Base-by-base conservation (phyloP, 2,113 vertebrate species). In the Myiozetetes cayanensis region DNA sequence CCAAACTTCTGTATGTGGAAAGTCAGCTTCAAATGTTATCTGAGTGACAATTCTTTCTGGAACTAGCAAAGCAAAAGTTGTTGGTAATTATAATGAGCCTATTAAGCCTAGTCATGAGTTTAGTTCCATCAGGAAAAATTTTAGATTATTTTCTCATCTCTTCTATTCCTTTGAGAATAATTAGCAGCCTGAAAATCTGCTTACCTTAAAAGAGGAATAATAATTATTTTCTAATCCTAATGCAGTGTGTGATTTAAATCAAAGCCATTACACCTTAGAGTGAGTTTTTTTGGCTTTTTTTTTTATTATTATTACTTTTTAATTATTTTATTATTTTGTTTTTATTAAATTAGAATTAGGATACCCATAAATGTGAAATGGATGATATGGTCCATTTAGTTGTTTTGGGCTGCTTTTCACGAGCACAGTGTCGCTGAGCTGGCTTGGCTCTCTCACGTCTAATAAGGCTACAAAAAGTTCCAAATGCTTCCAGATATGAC, bases 21-120 rank as follows among this genome's bases (percentile, higher is more conserved):
- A 85, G 23, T 12, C 53, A 44, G 35, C n/a, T 82, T 70, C 47
- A 82, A 68, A 41, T 31, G 25, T 68, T 89, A 20, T 37, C 71
- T 22, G 41, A 6, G 71, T n/a, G 86, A 49, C 63, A 86, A 35
- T 88, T 93, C 82, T 92, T 93, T n/a, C 71, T 76, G 78, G 67
- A 91, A 70, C 53, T 44, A 70, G 53, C 1, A 10, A 94, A 85
- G 78, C 75, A 85, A 50, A 94, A 90, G 85, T 90, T 94, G 90
- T 58, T 92, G 85, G 37, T 88, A 65, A 94, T 93, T 83, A 85
- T 70, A 88, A 93, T 77, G 90, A 96, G 63, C 79, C 50, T 58
- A 62, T 96, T 94, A 96, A 90, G 82, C 75, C 89, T 80, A 83
- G 78, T 90, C 95, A 92, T 92, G 92, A 85, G 63, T 96, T 96